Conservation (phyloP, 2,888 invertebrate genomes). For the Zhuqinia jingwanae region DNA sequence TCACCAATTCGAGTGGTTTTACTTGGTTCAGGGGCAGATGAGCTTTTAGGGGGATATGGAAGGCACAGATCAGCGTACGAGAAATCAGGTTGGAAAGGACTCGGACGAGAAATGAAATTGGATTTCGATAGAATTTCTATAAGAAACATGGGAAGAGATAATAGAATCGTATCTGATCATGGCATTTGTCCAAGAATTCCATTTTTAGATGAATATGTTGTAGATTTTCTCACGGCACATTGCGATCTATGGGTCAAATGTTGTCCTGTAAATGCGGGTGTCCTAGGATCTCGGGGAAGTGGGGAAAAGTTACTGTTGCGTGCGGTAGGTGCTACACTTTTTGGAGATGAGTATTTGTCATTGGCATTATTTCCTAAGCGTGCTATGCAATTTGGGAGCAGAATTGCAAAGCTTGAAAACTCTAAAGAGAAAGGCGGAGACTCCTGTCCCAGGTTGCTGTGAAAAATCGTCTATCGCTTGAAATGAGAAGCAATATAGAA, state of each 20-base stretch:
- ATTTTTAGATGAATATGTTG: conserved; percentile 84
- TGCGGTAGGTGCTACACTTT: conserved; percentile 84
- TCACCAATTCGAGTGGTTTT: conserved; percentile 84
- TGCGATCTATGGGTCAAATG: conserved; percentile 80
- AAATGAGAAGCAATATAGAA: not conserved
- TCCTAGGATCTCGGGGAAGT: conserved; percentile 84
- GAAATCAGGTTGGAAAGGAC: conserved; percentile 82
- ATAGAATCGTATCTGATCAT: conserved; percentile 94
- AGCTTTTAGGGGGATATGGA: conserved; percentile 84
- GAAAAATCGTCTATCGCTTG: conserved; percentile 32
- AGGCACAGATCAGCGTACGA: conserved; percentile 78
- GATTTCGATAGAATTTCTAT: conserved; percentile 93
- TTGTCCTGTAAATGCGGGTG: conserved; percentile 70
- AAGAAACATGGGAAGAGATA: conserved; percentile 97
- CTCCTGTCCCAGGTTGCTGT: conserved; percentile 83
- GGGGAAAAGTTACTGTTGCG: conserved; percentile 97
- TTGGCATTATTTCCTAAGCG: conserved; percentile 89
- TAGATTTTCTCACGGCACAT: conserved; percentile 82
- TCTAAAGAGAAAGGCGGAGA: conserved; percentile 93
- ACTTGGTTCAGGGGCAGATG: conserved; percentile 91
- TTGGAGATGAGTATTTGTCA: conserved; percentile 85
- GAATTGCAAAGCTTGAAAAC: conserved; percentile 89
- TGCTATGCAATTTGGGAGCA: conserved; percentile 98
- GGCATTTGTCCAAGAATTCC: conserved; percentile 91
- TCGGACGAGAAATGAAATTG: conserved; percentile 85